Evolutionary conservation across 2,797 vertebrate species (phyloP), one percentile per base, ranked within the genome.

Genomic region (Gouania willdenowi): DNA sequence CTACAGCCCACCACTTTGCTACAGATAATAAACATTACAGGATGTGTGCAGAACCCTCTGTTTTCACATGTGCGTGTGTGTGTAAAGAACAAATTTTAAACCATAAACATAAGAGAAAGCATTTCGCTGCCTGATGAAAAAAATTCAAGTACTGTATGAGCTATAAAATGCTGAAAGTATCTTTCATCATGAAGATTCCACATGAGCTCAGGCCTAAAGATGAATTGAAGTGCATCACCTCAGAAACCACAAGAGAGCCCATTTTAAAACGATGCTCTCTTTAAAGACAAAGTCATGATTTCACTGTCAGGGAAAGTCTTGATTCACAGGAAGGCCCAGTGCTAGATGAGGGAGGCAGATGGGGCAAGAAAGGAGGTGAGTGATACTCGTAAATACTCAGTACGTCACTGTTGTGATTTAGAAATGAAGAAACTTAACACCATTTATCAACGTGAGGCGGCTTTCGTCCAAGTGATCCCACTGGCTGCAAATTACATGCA

Each of bases 11-110:
- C 27, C 0, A 34, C 56, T 54, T 45, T 25, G 32, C 38, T 30
- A 32, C 26, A 13, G 56, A 79, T 39, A 74, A 83, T 70, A 77
- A 82, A 80, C 65, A 60, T 57, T 58, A 13, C 47, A 32, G 33
- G 34, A 21, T 31, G 31, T 29, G 27, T 26, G 23, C 14, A 31
- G 19, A 32, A 8, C 6, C 15, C 35, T 61, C 23, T 19, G 38
- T 26, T 17, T 56, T 38, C 28, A 42, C 11, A 31, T 22, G 18
- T 30, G 37, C 15, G 31, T 17, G 13, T 4, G 45, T 30, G 33
- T 63, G 25, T 41, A 12, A 30, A 20, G 20, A 41, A 7, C 59
- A 47, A 22, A 8, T 12, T 22, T 40, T 42, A 43, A 37, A 55
- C 20, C 20, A 55, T 41, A 64, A 66, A 43, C 30, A 46, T 5